These are phyloP conservation scores for Emydocephalus ijimae DNA, from an alignment of 2,113 vertebrate genomes.

Conservation along the genomic window DNA sequence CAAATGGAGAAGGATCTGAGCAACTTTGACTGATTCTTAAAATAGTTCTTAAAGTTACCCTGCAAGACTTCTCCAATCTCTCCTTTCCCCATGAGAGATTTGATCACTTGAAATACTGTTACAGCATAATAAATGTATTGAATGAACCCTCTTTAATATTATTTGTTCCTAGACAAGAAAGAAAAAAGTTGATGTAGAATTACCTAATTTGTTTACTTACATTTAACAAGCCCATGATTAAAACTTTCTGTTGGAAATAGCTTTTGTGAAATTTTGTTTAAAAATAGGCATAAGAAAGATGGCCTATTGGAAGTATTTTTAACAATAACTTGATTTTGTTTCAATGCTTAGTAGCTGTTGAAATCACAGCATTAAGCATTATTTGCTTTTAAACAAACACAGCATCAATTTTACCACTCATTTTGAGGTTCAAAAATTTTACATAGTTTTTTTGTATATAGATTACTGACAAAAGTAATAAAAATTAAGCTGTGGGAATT, in stretches of 20 bases:
- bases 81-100: neutral
- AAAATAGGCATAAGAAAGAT: neutral
- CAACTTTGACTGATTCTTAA: neutral
- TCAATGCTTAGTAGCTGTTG: neutral
- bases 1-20: neutral
- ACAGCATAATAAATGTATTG: neutral
- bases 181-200: neutral
- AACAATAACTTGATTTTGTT: neutral
- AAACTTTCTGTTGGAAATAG: too few relatives aligned
- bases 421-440: neutral
- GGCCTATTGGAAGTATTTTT: neutral
- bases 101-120: neutral
- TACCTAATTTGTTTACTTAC: too few relatives aligned
- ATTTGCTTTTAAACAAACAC: neutral
- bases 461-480: neutral
- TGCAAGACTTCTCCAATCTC: neutral
- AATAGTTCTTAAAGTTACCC: neutral
- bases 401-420: neutral
- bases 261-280: too few relatives aligned
- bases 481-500: neutral
- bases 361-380: neutral
- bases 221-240: too few relatives aligned
- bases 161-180: neutral
- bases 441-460: neutral
- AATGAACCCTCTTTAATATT: neutral